phyloP scores from a whole-genome alignment of 2,888 invertebrate species.

The Caenorhabditis auriculariae region DNA sequence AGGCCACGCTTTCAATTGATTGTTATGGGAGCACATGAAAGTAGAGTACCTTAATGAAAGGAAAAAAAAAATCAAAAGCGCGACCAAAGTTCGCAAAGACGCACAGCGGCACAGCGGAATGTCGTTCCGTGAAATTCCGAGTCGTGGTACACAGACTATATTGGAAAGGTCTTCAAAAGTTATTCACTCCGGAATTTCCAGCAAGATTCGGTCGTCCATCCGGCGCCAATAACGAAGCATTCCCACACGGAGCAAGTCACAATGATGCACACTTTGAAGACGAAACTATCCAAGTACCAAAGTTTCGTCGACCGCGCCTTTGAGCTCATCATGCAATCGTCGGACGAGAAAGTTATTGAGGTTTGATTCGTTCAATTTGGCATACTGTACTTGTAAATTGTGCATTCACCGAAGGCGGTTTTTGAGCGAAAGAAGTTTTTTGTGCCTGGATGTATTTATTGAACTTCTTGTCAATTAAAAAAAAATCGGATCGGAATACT shows the following conservation, averaged over 20 bases:
- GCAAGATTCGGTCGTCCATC: slow-evolving; percentile 50
- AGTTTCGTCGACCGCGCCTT: slow-evolving; percentile 59
- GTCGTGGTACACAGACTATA: too few relatives aligned
- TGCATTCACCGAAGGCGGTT: not conserved
- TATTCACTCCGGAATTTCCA: too few relatives aligned
- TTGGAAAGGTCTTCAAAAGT: too few relatives aligned
- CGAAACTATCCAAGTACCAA: slow-evolving; percentile 61
- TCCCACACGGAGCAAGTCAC: slow-evolving; percentile 61
- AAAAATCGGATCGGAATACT: not conserved
- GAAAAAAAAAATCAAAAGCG: too few relatives aligned
- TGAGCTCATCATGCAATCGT: slow-evolving; percentile 42
- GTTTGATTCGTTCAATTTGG: slow-evolving; percentile 15
- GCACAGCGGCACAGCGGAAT: too few relatives aligned
- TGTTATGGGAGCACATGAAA: too few relatives aligned
- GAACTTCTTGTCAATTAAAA: too few relatives aligned
- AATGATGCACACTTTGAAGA: slow-evolving; percentile 63
- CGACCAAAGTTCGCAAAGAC: too few relatives aligned
- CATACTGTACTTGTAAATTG: too few relatives aligned
- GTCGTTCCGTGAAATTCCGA: too few relatives aligned
- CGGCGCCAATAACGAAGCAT: slow-evolving; percentile 53
- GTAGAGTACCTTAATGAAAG: too few relatives aligned
- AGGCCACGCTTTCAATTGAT: too few relatives aligned
- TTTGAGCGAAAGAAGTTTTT: not conserved
- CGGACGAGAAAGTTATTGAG: slow-evolving; percentile 56
- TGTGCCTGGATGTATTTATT: not conserved